Evolutionary conservation across 2,888 invertebrate species (phyloP).

Genomic region (Yponomeuta malinellus): DNA sequence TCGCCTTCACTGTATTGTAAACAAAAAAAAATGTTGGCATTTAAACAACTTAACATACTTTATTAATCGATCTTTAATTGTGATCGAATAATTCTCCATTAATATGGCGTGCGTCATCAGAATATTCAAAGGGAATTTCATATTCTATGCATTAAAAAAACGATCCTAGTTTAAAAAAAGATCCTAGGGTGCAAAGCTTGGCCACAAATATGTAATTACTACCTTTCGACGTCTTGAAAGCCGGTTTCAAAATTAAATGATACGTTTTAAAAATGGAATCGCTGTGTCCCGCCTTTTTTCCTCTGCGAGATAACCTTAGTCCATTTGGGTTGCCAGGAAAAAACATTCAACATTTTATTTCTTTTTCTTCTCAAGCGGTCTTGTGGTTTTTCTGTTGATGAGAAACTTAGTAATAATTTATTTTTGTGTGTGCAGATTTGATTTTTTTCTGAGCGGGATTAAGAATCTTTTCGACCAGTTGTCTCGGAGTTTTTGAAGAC

Average conservation of each 20-base stretch:
- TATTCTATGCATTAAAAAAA: constrained; percentile 38
- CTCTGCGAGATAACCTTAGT: constrained; percentile 72
- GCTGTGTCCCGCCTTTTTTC: constrained; percentile 73
- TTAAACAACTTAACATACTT: constrained; percentile 6
- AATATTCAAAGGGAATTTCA: neutral
- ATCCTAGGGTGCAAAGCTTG: constrained; percentile 49
- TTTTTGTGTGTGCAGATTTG: constrained; percentile 33
- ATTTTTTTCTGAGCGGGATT: neutral
- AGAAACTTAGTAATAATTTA: constrained; percentile 63
- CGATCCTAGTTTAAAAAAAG: constrained; percentile 37
- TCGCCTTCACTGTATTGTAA: neutral
- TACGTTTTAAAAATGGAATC: constrained; percentile 76
- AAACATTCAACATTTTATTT: constrained; percentile 65
- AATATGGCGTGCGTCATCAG: neutral
- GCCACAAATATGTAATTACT: constrained; percentile 73
- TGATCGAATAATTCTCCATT: neutral
- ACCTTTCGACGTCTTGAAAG: constrained; percentile 74
- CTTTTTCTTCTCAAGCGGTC: constrained; percentile 63
- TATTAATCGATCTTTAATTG: constrained; percentile 8
- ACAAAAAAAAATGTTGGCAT: constrained; percentile 6
- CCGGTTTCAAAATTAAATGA: constrained; percentile 75
- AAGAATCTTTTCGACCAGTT: neutral
- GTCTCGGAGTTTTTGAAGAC: constrained; percentile 37
- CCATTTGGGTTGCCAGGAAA: constrained; percentile 70
- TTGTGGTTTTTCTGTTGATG: constrained; percentile 69